Percentiles rank a stretch among this genome's conserved stretches.
These are phyloP conservation scores for Dorcus hopei DNA, from an alignment of 2,888 invertebrate species.

Conservation along the genomic window DNA sequence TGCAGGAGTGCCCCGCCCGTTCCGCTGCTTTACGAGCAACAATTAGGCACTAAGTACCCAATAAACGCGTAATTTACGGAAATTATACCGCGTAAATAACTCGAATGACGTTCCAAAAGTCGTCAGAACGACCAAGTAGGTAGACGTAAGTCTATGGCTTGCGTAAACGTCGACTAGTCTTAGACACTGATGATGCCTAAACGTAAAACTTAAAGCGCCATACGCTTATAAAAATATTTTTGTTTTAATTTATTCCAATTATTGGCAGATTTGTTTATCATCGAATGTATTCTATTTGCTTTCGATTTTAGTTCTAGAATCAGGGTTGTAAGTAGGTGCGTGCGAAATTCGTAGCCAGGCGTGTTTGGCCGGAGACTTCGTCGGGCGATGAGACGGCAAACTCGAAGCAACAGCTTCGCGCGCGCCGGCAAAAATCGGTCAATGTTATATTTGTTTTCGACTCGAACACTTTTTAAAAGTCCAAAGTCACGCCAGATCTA, in stretches of 20 bases:
- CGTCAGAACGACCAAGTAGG: background rate
- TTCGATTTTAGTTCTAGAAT: background rate
- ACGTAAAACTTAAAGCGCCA: too few species aligned
- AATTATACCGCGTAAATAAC: conserved; percentile 27
- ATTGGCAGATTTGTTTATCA: too few species aligned
- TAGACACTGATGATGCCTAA: too few species aligned
- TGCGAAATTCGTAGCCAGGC: background rate
- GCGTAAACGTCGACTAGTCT: too few species aligned
- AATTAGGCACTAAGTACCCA: conserved; percentile 29
- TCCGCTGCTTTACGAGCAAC: conserved; percentile 27
- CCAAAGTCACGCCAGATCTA: conserved; percentile 16
- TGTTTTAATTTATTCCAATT: too few species aligned
- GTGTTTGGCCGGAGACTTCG: conserved; percentile 1
- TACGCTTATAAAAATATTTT: too few species aligned
- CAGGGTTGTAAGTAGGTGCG: background rate
- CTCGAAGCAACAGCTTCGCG: conserved; percentile 9
- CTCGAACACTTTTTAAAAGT: conserved; percentile 6
- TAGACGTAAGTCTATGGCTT: too few species aligned
- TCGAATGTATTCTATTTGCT: too few species aligned
- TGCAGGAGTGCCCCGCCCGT: conserved; percentile 10
- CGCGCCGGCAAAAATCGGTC: conserved; percentile 7
- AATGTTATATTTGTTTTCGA: conserved; percentile 10
- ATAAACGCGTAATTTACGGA: conserved; percentile 30
- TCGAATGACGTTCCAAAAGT: conserved; percentile 26
- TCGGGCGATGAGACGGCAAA: conserved; percentile 10